Base-by-base conservation (phyloP, 2,888 invertebrate species). In the Agrochola circellaris region DNA sequence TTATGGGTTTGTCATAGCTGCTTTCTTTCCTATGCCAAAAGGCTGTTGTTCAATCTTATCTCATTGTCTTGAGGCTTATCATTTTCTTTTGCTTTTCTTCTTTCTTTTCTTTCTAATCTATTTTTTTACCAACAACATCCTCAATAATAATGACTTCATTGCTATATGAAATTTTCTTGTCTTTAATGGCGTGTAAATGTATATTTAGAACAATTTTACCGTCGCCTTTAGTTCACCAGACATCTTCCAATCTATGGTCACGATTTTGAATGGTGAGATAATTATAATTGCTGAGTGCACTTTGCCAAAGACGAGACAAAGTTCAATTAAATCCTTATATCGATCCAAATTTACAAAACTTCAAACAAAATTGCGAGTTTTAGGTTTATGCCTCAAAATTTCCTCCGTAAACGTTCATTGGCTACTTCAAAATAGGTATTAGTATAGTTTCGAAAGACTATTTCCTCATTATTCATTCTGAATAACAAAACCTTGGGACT, bases 181-280 rank as follows among this genome's bases (percentile, higher is more conserved):
- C 42, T 54, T 3, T 69, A 65, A 76, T 54, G 13, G 30, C 51
- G 15, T 64, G 51, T 68, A 68, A 82, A 65, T 65, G 34, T 58
- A 64, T 54, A 67, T 64, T 64, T 58, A 75, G 56, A 68, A 68
- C 38, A 58, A 82, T 68, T 58, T 65, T 76, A 82, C 75, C 51
- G 51, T 45, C 34, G 48, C 42, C 30, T 62, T 62, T 54, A 67
- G n/a, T 64, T 68, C 34, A 7, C 68, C 51, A 77, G 78, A n/a
- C 82, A 82, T 81, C 83, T 83, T 69, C 58, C 42, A 79, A 81
- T 81, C 81, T 79, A 48, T 65, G 54, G 83, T 81, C 81, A 83
- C 79, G 81, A 83, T 83, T 81, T 83, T 60, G 64, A 73, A 81
- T 73, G 60, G 60, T 73, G 62, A 83, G 72, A 81, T 83, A 78